Evolutionary conservation across 2,888 invertebrate genomes (phyloP), one percentile per base, ranked within the genome.

Genomic region (Cynaeus angustus): DNA sequence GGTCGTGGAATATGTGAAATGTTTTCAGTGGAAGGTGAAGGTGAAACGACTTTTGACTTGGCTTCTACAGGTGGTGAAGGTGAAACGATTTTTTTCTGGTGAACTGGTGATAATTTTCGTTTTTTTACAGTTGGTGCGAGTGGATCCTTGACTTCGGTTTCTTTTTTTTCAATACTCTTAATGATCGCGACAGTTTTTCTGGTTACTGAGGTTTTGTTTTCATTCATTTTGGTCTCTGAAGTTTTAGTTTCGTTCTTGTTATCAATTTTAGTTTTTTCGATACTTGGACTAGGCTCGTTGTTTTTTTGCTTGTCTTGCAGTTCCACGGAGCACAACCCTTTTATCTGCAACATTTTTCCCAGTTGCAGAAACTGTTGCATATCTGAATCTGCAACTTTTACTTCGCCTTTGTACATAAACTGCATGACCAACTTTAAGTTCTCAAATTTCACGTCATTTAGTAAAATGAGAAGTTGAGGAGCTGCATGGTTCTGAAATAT

Each of bases 371-470:
- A 79, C 66, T 83, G 78, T 61, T 85, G 84, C 70, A 87, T 77
- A 70, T 87, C 86, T 10, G 79, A 76, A 73, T 87, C 86, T 3
- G 82, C 77, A 7, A 87, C 86, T 78, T 85, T 86, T n/a, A 87
- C 84, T 80, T 87, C 87, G 12, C 87, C 87, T 70, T 82, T 82
- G 76, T 87, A 87, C 84, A 87, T 86, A 73, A 87, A 87, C 65
- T 85, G 85, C 16, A 87, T 80, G 33, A 87, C 84, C 56, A 84
- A 80, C 72, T 84, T 83, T 2, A 87, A 78, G 75, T 86, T 84
- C 6, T 78, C 77, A 68, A 83, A 85, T 71, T 81, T 83, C 26
- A 86, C 82, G 14, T 85, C 85, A 72, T 86, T 86, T 73, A 87
- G 80, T 46, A 87, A 83, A 21, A 87, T 85, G 12, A 86, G 75